A percentile compares a stretch with the other conserved stretches of the same genome.
Conservation (phyloP, 2,797 vertebrate genomes). For the Gobio occitaniae region DNA sequence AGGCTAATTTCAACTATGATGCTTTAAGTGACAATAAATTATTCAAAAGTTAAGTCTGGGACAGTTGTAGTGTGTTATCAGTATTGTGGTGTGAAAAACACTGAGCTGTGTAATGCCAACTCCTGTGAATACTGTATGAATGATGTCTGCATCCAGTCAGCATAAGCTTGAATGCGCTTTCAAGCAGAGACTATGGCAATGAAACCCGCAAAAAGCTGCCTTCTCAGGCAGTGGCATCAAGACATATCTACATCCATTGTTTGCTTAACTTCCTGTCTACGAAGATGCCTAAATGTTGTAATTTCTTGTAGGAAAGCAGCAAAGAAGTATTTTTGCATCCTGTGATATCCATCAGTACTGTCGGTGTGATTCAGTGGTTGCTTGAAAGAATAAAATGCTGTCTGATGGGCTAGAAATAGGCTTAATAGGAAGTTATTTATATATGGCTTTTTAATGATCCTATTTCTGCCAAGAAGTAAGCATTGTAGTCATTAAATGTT, state of each 20-base stretch:
- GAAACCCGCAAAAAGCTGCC: background rate
- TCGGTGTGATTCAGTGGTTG: background rate
- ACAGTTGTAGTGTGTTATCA: background rate
- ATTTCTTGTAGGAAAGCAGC: constrained; percentile 4
- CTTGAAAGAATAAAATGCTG: background rate
- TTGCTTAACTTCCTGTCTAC: background rate
- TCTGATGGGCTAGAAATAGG: background rate
- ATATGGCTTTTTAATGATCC: background rate
- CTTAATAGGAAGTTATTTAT: background rate
- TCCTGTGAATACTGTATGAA: constrained; percentile 60
- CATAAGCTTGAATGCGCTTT: constrained; percentile 48
- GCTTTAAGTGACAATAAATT: constrained; percentile 11
- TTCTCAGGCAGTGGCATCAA: background rate
- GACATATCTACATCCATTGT: constrained; percentile 1
- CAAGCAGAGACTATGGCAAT: background rate
- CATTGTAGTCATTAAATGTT: background rate
- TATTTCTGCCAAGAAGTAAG: background rate
- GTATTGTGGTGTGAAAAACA: constrained; percentile 51
- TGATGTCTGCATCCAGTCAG: constrained; percentile 59
- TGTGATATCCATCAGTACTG: background rate
- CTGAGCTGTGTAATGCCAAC: constrained; percentile 50
- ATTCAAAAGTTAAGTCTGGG: constrained; percentile 21
- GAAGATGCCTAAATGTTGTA: background rate
- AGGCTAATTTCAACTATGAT: constrained; percentile 11
- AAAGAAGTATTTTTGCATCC: background rate